Conservation (phyloP, 2,113 vertebrate species). For the Elgaria multicarinata region DNA sequence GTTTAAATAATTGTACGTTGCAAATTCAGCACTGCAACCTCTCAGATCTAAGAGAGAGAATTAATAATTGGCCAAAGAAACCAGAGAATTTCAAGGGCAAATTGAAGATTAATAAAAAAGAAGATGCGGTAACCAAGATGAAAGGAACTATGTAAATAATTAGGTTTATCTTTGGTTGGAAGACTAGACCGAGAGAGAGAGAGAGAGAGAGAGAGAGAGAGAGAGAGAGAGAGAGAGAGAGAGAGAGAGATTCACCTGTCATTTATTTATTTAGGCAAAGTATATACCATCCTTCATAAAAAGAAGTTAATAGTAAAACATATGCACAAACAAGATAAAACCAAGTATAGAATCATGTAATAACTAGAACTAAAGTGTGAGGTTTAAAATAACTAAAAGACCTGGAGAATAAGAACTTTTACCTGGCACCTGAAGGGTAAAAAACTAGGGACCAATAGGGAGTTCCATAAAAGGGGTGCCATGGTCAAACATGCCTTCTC, state of each 20-base stretch:
- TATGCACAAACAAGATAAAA: not conserved
- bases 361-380: not conserved
- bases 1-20: not conserved
- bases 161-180: not conserved
- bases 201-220: not conserved
- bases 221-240: not conserved
- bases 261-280: not conserved
- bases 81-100: not conserved
- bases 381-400: not conserved
- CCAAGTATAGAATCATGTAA: not conserved
- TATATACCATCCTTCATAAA: not conserved
- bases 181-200: not conserved
- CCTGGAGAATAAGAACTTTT: not conserved
- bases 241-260: not conserved
- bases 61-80: not conserved
- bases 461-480: not conserved
- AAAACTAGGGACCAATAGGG: not conserved
- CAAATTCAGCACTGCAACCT: not conserved
- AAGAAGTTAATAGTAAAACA: not conserved
- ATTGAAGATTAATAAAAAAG: not conserved
- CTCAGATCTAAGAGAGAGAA: not conserved
- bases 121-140: not conserved
- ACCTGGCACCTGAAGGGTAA: not conserved
- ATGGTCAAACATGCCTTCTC: not conserved
- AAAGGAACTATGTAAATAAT: not conserved